Evolutionary conservation across 2,888 invertebrate genomes (phyloP).

Genomic region (Fragum sueziense): DNA sequence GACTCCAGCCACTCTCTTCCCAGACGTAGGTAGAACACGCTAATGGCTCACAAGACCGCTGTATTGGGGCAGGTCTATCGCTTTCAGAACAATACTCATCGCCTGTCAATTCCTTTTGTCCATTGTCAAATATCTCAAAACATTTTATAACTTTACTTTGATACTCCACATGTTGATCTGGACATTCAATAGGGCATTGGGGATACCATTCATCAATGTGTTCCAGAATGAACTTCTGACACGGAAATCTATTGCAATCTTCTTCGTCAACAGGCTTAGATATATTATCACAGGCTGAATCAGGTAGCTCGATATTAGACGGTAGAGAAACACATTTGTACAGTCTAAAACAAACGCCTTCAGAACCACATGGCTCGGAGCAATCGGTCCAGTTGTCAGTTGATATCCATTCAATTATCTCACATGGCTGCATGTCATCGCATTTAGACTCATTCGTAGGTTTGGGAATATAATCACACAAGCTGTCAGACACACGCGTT

Average conservation of each 20-base stretch:
- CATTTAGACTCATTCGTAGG: constrained; percentile 22
- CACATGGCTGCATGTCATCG: constrained; percentile 50
- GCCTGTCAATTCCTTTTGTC: constrained; percentile 36
- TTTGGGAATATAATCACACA: constrained; percentile 40
- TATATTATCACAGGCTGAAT: constrained; percentile 29
- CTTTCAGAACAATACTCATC: constrained; percentile 29
- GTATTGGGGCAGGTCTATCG: constrained; percentile 6
- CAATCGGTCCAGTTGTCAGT: constrained; percentile 56
- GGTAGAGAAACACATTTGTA: constrained; percentile 37
- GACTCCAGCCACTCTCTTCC: constrained; percentile 64
- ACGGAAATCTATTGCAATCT: constrained; percentile 49
- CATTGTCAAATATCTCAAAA: constrained; percentile 35
- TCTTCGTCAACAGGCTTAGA: constrained; percentile 11
- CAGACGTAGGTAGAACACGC: constrained; percentile 58
- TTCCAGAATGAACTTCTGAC: constrained; percentile 42
- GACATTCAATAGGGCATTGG: constrained; percentile 38
- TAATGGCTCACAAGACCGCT: constrained; percentile 23
- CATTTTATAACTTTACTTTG: constrained; percentile 37
- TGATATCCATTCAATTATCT: constrained; percentile 31
- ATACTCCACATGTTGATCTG: neutral
- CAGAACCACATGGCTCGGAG: constrained; percentile 55
- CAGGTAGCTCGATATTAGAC: constrained; percentile 21
- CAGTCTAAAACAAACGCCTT: constrained; percentile 34
- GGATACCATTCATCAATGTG: constrained; percentile 39
- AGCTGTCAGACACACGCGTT: constrained; percentile 31